Conservation (phyloP, 1,140 invertebrate species). For the Heliconius congener region DNA sequence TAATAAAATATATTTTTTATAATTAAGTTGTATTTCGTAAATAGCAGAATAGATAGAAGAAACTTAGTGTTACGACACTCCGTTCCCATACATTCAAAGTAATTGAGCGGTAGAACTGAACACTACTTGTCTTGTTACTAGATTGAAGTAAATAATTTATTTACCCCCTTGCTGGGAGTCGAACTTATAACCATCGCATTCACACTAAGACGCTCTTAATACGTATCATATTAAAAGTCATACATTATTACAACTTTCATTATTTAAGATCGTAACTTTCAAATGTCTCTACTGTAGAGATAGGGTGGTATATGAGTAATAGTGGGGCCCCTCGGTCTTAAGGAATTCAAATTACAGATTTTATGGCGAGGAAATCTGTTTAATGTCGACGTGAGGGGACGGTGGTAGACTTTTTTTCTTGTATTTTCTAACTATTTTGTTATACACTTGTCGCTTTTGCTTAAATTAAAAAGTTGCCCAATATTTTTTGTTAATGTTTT, state of each 20-base stretch:
- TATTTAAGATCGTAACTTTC: constrained; percentile 8
- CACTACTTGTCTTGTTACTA: too few species aligned
- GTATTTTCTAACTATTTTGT: constrained; percentile 4
- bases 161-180: too few species aligned
- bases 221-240: constrained; percentile 1
- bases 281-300: constrained; percentile 1
- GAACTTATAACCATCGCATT: too few species aligned
- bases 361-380: constrained; percentile 70
- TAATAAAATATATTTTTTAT: too few species aligned
- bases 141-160: too few species aligned
- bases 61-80: too few species aligned
- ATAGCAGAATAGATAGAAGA: too few species aligned
- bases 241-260: constrained; percentile 12
- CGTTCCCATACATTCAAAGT: too few species aligned
- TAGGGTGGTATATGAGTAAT: constrained; percentile 44
- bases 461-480: too few species aligned
- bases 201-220: neutral
- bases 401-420: neutral
- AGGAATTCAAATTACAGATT: constrained; percentile 76
- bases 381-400: constrained; percentile 46
- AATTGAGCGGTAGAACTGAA: too few species aligned
- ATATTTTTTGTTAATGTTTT: too few species aligned
- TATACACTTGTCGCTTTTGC: neutral
- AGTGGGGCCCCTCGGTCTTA: constrained; percentile 49
- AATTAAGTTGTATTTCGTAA: too few species aligned